A percentile compares a stretch with the other conserved stretches of the same genome.
These are phyloP conservation scores for Esox lucius DNA, from an alignment of 2,797 vertebrate species.

Conservation along the genomic window DNA sequence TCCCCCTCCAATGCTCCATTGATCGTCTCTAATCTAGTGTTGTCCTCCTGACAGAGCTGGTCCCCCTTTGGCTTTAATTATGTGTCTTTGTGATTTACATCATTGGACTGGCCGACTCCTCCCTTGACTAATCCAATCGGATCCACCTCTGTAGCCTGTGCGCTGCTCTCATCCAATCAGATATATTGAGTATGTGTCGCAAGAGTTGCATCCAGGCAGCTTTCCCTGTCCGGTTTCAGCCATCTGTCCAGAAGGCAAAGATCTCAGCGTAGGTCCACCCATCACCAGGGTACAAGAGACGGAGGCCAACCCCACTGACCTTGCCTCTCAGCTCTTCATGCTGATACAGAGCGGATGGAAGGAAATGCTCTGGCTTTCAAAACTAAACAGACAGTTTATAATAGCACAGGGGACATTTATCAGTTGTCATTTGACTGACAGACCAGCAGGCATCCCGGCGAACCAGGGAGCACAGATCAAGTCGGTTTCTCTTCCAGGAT, in stretches of 20 bases:
- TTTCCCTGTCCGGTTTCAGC: slow-evolving; percentile 49
- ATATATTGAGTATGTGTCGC: slow-evolving; percentile 76
- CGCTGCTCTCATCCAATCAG: slow-evolving; percentile 68
- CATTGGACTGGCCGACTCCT: slow-evolving; percentile 50
- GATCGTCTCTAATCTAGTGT: slow-evolving; percentile 73
- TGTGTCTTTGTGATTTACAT: slow-evolving; percentile 68
- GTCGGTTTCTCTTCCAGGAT: neutral
- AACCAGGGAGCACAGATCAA: neutral
- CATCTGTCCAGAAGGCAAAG: slow-evolving; percentile 41
- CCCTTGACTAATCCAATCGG: slow-evolving; percentile 66
- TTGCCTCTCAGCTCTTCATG: neutral
- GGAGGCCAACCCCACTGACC: neutral
- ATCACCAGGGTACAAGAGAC: neutral
- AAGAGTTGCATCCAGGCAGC: slow-evolving; percentile 45
- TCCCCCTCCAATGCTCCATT: slow-evolving; percentile 60
- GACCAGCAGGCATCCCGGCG: neutral
- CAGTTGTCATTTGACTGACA: neutral
- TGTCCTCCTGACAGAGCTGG: slow-evolving; percentile 66
- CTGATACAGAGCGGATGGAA: neutral
- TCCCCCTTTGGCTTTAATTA: slow-evolving; percentile 80
- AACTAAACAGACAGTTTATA: slow-evolving; percentile 21
- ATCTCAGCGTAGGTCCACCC: slow-evolving; percentile 27
- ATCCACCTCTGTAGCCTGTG: slow-evolving; percentile 58
- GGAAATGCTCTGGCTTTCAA: neutral
- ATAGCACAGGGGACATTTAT: neutral